These are phyloP conservation scores for Dorcus hopei DNA, from an alignment of 2,888 invertebrate species.

Conservation along the genomic window DNA sequence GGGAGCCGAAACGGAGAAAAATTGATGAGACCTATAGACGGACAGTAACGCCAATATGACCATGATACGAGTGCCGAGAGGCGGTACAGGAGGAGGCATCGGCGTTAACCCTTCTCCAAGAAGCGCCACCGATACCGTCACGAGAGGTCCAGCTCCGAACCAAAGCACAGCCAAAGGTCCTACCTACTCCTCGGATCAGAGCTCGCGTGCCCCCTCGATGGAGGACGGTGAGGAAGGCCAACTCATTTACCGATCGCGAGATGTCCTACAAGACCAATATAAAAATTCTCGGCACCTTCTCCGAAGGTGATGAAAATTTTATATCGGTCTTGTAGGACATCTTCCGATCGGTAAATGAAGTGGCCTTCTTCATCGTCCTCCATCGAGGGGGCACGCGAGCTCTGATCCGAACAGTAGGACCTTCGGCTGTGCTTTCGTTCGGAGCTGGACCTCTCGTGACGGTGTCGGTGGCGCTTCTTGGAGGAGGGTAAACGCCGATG, in stretches of 20 bases:
- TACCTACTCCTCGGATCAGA: constrained; percentile 51
- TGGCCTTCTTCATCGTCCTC: too few species aligned
- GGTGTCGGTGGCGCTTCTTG: constrained; percentile 70
- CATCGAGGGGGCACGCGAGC: too few species aligned
- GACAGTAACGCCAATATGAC: constrained; percentile 55
- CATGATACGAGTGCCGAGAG: constrained; percentile 76
- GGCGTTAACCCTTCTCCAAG: constrained; percentile 77
- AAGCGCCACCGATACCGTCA: constrained; percentile 69
- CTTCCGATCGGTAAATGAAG: too few species aligned
- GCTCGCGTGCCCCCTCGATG: too few species aligned
- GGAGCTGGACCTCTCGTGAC: constrained; percentile 52
- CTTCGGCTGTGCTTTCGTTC: constrained; percentile 45
- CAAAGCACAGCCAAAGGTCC: constrained; percentile 49
- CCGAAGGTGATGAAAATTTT: too few species aligned
- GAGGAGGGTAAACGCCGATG: constrained; percentile 79
- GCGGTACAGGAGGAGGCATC: constrained; percentile 81
- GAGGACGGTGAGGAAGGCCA: too few species aligned
- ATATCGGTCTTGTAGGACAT: too few species aligned
- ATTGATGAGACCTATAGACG: too few species aligned
- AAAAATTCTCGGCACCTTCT: too few species aligned
- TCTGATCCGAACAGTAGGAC: constrained; percentile 52
- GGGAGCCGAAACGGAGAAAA: too few species aligned
- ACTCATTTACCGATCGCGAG: too few species aligned
- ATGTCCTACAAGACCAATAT: too few species aligned
- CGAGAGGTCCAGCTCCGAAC: constrained; percentile 48